Evolutionary conservation across 1,140 invertebrate species (phyloP).

Genomic region (Thalassaphorura encarpata): DNA sequence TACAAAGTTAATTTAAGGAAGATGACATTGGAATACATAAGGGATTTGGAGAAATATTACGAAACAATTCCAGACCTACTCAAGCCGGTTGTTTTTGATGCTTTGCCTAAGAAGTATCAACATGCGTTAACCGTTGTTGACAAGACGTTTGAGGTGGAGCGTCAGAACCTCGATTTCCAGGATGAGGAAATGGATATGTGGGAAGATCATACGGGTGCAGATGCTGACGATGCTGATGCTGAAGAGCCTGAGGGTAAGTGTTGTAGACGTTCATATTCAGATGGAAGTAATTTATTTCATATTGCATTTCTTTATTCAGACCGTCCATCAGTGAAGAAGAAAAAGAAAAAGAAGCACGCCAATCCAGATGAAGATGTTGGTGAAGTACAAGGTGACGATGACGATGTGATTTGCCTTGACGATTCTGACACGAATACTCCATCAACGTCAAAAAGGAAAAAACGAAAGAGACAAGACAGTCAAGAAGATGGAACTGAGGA

Average conservation of each 20-base stretch:
- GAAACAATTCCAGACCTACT: conserved; percentile 9
- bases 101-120: conserved; percentile 8
- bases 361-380: not conserved
- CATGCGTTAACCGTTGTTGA: not conserved
- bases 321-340: no score
- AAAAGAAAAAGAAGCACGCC: not conserved
- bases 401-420: not conserved
- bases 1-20: conserved; percentile 8
- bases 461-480: conserved; percentile 4
- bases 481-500: no score
- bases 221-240: not conserved
- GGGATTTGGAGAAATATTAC: conserved; percentile 4
- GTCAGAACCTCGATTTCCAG: not conserved
- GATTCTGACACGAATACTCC: not conserved
- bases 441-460: not conserved
- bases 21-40: conserved; percentile 4
- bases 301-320: no score
- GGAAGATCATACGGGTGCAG: not conserved
- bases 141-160: not conserved
- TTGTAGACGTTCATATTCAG: not conserved
- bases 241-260: not conserved
- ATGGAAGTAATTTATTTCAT: not conserved
- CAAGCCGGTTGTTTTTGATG: not conserved
- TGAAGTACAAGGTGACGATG: not conserved
- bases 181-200: not conserved